Evolutionary conservation across 2,797 vertebrate genomes (phyloP), one percentile per base, ranked within the genome.

Genomic region (Columba guinea): DNA sequence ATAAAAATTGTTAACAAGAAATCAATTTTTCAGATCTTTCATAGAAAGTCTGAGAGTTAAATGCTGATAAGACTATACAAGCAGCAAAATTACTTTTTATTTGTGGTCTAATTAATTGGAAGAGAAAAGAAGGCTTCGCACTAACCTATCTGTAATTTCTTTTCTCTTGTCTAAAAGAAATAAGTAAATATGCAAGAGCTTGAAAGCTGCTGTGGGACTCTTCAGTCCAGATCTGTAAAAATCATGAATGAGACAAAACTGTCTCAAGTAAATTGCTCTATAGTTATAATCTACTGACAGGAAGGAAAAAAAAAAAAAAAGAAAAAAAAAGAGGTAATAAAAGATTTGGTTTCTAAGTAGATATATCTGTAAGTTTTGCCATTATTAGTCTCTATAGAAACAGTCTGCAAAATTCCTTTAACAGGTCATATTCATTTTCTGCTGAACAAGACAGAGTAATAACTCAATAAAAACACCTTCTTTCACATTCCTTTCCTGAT

Each of bases 391-490:
- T 97, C 94, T 97, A 95, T 78, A 96, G 93, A 97, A 98, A 98
- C 85, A 84, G 78, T 59, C 90, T 90, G 92, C 80, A 97, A 97
- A 96, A 97, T 89, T 95, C 75, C 94, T 97, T 97, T 94, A 97
- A 89, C 69, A 91, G 93, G 84, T 96, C 89, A 97, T 87, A 94
- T 96, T 96, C 51, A 90, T 96, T 98, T 98, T 97, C 94, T 97
- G 93, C 95, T 96, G 95, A 98, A 97, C 76, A 96, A 97, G 93
- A 95, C 56, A 95, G 68, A 96, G 97, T 95, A 97, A 97, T 97
- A 97, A 97, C 95, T 97, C 93, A 95, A 83, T 94, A 97, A 97
- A 97, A 97, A 79, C 35, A 75, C 77, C 34, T 96, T 93, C 82
- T 96, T 96, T 95, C 94, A 96, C 74, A 94, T 92, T 24, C 56